Conservation (phyloP, 2,113 vertebrate genomes). For the Cynocephalus volans region DNA sequence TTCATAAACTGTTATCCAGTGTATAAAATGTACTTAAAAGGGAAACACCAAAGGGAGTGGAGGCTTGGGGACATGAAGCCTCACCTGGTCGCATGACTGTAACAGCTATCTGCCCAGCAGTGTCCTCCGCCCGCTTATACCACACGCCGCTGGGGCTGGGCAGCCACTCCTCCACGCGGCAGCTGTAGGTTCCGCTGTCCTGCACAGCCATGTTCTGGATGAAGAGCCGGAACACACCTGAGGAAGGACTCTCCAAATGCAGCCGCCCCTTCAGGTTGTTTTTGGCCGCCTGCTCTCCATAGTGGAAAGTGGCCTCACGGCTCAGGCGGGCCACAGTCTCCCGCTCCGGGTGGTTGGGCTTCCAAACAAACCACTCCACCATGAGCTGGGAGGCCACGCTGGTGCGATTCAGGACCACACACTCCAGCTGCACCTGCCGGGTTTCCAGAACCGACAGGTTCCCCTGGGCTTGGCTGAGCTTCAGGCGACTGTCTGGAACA, state of each 20-base stretch:
- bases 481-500: constrained; percentile 93
- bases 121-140: constrained; percentile 94
- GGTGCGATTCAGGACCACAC: constrained; percentile 93
- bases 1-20: too few species aligned
- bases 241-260: constrained; percentile 92
- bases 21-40: accelerated
- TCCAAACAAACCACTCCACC: constrained; percentile 95
- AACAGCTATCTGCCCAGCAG: constrained; percentile 92
- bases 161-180: constrained; percentile 95
- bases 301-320: constrained; percentile 89
- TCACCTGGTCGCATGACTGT: constrained; percentile 94
- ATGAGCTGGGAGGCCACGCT: constrained; percentile 92
- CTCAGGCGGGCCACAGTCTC: constrained; percentile 92
- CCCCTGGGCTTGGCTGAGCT: constrained; percentile 94
- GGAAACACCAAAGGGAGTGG: neutral
- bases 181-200: constrained; percentile 93
- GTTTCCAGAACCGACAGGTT: constrained; percentile 94
- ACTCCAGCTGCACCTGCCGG: constrained; percentile 95
- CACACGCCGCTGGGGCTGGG: constrained; percentile 93
- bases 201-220: constrained; percentile 92
- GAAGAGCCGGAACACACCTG: constrained; percentile 92
- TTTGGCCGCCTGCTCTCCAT: constrained; percentile 88
- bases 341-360: constrained; percentile 89
- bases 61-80: neutral
- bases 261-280: constrained; percentile 92